phyloP scores from a whole-genome alignment of 2,797 vertebrate species.

The Graptemys geographica region DNA sequence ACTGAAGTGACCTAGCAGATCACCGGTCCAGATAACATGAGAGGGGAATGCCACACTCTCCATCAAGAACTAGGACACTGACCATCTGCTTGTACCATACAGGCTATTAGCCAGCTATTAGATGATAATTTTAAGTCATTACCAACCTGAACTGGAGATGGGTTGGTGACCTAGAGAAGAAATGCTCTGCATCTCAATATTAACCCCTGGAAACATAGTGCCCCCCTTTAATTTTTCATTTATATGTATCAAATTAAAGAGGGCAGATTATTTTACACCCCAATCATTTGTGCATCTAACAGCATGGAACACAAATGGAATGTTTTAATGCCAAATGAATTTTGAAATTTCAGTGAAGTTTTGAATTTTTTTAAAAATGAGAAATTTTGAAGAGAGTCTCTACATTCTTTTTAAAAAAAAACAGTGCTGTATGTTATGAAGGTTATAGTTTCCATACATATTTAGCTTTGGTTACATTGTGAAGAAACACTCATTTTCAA shows the following conservation, averaged over 20 bases:
- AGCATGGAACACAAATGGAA: background rate
- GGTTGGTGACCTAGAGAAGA: no score
- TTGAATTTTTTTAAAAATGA: background rate
- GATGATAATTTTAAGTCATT: no score
- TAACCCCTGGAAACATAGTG: no score
- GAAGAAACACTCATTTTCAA: background rate
- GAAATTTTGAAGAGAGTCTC: background rate
- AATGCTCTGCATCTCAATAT: no score
- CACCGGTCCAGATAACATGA: no score
- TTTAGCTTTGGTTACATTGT: background rate
- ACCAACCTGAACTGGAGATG: no score
- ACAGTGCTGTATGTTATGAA: background rate
- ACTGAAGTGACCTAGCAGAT: no score
- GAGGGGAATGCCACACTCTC: no score
- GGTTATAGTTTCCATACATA: background rate
- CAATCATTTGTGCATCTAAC: background rate
- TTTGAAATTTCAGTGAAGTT: background rate
- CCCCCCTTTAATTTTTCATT: background rate
- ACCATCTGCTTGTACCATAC: background rate
- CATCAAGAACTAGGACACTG: background rate
- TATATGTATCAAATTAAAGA: background rate
- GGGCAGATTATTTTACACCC: no score
- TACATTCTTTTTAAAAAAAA: no score
- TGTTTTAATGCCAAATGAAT: background rate
- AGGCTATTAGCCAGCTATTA: no score